Percentiles rank a stretch among this genome's conserved stretches.
phyloP scores from a whole-genome alignment of 2,797 vertebrate species.

The Syndactyla subalaris region DNA sequence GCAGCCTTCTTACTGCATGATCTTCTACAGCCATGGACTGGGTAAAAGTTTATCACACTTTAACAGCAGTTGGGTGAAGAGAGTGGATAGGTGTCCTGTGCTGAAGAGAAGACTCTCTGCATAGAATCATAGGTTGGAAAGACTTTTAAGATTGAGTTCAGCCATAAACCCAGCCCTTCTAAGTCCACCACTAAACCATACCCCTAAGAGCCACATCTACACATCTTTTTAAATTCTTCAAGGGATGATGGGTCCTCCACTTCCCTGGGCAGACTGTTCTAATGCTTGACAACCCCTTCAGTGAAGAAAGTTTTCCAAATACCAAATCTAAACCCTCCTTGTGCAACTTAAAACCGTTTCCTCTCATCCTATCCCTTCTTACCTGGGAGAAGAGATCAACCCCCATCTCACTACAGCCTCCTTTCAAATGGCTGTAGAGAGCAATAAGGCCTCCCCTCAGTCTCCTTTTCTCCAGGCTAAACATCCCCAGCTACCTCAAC shows the following conservation, averaged over 20 bases:
- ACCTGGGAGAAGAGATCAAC: neutral
- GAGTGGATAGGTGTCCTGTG: neutral
- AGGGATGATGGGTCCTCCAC: neutral
- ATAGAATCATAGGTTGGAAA: neutral
- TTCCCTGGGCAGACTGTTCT: neutral
- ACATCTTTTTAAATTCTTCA: neutral
- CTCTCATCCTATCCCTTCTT: accelerated
- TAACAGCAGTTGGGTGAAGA: neutral
- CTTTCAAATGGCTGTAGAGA: neutral
- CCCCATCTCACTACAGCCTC: accelerated
- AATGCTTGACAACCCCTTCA: accelerated
- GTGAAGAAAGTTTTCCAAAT: neutral
- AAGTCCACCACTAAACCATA: neutral
- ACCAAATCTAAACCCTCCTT: neutral
- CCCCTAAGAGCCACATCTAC: accelerated
- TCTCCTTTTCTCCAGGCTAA: neutral
- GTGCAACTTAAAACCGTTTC: neutral
- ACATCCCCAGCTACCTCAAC: neutral
- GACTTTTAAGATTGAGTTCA: neutral
- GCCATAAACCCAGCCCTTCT: neutral
- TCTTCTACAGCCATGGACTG: neutral
- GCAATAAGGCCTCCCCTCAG: neutral
- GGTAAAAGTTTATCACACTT: neutral
- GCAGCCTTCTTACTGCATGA: neutral
- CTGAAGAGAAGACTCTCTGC: neutral